Evolutionary conservation across 2,888 invertebrate genomes (phyloP).

Genomic region (Cyclophora punctaria): DNA sequence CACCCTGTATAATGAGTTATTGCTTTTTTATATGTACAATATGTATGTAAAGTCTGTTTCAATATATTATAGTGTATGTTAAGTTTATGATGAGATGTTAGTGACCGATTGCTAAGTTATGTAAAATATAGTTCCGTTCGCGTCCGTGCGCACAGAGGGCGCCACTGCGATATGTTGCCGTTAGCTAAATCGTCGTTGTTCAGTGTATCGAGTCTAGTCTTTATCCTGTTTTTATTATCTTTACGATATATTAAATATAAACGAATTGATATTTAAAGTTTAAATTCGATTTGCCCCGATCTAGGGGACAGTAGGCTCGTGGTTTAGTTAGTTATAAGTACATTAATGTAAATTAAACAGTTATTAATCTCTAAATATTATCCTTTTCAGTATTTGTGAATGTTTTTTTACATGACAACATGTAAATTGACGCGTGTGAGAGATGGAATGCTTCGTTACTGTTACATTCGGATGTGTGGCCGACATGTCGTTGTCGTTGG

Average conservation of each 20-base stretch:
- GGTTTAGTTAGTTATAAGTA: slow-evolving; percentile 71
- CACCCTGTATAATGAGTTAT: no score
- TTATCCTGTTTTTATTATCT: slow-evolving; percentile 72
- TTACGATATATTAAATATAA: slow-evolving; percentile 65
- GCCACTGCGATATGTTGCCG: slow-evolving; percentile 55
- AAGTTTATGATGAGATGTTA: no score
- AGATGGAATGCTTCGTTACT: slow-evolving; percentile 50
- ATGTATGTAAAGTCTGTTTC: no score
- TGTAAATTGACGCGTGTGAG: slow-evolving; percentile 33
- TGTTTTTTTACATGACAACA: slow-evolving; percentile 52
- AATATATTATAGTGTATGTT: no score
- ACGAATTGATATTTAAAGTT: slow-evolving; percentile 68
- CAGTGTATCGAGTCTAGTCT: slow-evolving; percentile 75
- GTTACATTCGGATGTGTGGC: slow-evolving; percentile 71
- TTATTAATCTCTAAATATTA: slow-evolving; percentile 66
- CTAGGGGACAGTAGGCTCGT: slow-evolving; percentile 58
- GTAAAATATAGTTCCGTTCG: not conserved
- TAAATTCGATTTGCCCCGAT: slow-evolving; percentile 57
- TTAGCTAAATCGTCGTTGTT: slow-evolving; percentile 69
- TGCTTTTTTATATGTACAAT: no score
- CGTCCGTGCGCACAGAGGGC: slow-evolving; percentile 34
- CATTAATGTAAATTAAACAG: slow-evolving; percentile 68
- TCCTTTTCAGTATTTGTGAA: slow-evolving; percentile 73
- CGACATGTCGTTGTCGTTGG: slow-evolving; percentile 27
- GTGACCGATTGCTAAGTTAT: not conserved